A percentile compares a stretch with the other conserved stretches of the same genome.
phyloP scores from a whole-genome alignment of 2,888 invertebrate genomes.

The Nebria brevicollis region DNA sequence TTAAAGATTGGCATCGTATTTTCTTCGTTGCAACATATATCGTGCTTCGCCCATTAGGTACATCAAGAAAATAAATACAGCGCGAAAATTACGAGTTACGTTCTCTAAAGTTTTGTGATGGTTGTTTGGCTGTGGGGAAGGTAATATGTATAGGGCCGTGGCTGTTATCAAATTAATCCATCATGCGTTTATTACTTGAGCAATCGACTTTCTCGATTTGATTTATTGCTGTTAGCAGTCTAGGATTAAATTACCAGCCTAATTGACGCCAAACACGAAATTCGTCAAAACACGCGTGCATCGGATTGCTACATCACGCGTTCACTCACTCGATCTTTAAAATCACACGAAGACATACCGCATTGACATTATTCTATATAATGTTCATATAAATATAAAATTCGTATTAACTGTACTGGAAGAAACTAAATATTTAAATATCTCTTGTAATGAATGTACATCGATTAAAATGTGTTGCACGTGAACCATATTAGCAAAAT shows the following conservation, averaged over 20 bases:
- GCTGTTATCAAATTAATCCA: constrained; percentile 39
- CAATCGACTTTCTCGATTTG: constrained; percentile 40
- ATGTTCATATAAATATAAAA: background rate
- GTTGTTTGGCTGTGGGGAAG: background rate
- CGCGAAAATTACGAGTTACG: background rate
- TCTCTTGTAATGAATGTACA: too few relatives aligned
- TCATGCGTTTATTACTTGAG: constrained; percentile 39
- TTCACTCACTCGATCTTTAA: background rate
- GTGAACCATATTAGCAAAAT: background rate
- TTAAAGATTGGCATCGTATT: too few relatives aligned
- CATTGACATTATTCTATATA: too few relatives aligned
- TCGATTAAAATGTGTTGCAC: background rate
- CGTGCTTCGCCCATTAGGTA: background rate
- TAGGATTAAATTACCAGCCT: constrained; percentile 39
- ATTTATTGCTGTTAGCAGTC: constrained; percentile 30
- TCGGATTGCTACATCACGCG: background rate
- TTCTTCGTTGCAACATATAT: background rate
- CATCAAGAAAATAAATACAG: background rate
- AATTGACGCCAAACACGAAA: constrained; percentile 42
- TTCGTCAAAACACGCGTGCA: constrained; percentile 32
- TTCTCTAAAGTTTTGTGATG: background rate
- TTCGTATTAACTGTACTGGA: too few relatives aligned
- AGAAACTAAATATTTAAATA: too few relatives aligned
- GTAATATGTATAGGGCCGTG: background rate
- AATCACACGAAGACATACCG: too few relatives aligned